Percentiles rank a stretch among this genome's conserved stretches.
Evolutionary conservation across 2,888 invertebrate species (phyloP).

Genomic region (Sinodicranocentrus sp.): DNA sequence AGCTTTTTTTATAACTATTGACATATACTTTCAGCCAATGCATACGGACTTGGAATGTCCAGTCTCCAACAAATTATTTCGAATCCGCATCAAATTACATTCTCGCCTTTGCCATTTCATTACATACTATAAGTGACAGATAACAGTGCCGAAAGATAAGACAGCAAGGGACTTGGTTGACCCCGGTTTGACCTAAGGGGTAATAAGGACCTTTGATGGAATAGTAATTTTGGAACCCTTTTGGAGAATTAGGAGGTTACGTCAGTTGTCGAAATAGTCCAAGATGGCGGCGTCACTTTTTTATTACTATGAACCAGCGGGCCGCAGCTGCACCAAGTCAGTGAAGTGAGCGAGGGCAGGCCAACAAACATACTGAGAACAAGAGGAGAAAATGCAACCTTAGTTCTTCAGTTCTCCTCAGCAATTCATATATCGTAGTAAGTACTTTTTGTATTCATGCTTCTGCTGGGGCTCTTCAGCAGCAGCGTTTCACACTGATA

Average conservation of each 20-base stretch:
- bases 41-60: too few species aligned
- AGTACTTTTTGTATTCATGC: conserved; percentile 34
- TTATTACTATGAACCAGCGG: conserved; percentile 64
- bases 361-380: conserved; percentile 68
- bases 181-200: conserved; percentile 55
- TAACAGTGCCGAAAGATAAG: conserved; percentile 41
- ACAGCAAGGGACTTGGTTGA: conserved; percentile 43
- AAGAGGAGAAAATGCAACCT: conserved; percentile 56
- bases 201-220: conserved; percentile 45
- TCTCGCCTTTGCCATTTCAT: too few species aligned
- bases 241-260: conserved; percentile 67
- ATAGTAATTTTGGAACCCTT: conserved; percentile 35
- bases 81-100: too few species aligned
- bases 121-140: conserved; percentile 21
- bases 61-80: too few species aligned
- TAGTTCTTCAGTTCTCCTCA: conserved; percentile 59
- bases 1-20: too few species aligned
- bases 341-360: conserved; percentile 69
- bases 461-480: conserved; percentile 50
- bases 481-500: conserved; percentile 61
- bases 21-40: too few species aligned
- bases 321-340: conserved; percentile 65
- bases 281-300: conserved; percentile 72
- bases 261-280: conserved; percentile 69
- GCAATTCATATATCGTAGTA: conserved; percentile 22